A percentile compares a stretch with the other conserved stretches of the same genome.
Evolutionary conservation across 2,888 invertebrate genomes (phyloP).

Genomic region (Cryptocephalus moraei): DNA sequence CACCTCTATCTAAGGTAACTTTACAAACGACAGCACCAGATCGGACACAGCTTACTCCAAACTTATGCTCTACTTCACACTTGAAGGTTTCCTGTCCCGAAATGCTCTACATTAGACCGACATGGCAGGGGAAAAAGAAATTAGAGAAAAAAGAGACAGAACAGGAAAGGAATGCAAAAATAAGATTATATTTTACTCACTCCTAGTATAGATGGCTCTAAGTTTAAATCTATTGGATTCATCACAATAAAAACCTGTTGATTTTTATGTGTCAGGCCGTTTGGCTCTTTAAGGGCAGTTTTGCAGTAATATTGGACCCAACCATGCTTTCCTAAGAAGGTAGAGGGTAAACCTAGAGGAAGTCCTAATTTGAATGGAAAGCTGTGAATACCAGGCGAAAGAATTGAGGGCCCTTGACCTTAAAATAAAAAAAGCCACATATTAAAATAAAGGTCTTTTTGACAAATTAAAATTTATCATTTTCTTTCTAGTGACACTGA

Average conservation of each 20-base stretch:
- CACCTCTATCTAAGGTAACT: constrained; percentile 81
- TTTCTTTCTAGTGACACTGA: too few species aligned
- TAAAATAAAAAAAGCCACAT: constrained; percentile 10
- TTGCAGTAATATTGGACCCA: constrained; percentile 95
- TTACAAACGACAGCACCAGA: constrained; percentile 80
- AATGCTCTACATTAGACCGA: constrained; percentile 31
- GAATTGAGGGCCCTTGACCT: constrained; percentile 73
- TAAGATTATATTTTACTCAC: constrained; percentile 47
- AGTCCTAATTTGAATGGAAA: constrained; percentile 89
- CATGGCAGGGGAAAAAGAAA: constrained; percentile 14
- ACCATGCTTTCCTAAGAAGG: constrained; percentile 86
- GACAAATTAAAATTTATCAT: too few species aligned
- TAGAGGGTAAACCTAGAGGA: constrained; percentile 82
- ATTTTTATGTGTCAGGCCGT: constrained; percentile 85
- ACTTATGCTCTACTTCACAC: constrained; percentile 82
- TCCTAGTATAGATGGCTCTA: constrained; percentile 77
- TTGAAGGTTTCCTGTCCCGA: constrained; percentile 71
- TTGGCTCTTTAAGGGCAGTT: constrained; percentile 78
- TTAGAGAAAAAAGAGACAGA: constrained; percentile 10
- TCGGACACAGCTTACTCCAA: constrained; percentile 81
- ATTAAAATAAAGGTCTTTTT: too few species aligned
- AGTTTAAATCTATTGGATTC: constrained; percentile 89
- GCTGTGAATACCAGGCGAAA: constrained; percentile 90
- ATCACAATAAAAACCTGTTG: constrained; percentile 96
- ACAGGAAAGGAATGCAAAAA: constrained; percentile 5